Percentiles rank a stretch among this genome's conserved stretches.
phyloP scores from a whole-genome alignment of 2,113 vertebrate species.

The Ceyx melanurus region DNA sequence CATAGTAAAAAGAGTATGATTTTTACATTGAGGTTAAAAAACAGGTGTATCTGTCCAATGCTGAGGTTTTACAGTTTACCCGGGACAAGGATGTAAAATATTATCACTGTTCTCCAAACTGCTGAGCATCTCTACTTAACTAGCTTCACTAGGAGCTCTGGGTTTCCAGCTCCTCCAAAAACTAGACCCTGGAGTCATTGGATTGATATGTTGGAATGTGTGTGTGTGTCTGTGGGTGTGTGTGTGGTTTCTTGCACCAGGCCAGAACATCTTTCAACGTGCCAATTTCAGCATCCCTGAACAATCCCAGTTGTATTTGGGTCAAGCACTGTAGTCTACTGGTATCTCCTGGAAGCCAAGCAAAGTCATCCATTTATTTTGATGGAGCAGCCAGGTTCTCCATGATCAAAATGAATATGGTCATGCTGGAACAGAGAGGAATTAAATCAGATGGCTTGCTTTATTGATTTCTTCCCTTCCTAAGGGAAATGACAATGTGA shows the following conservation, averaged over 20 bases:
- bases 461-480: neutral
- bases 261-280: neutral
- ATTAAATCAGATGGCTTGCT: neutral
- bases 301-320: neutral
- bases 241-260: rapidly evolving
- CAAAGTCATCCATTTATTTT: neutral
- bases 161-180: neutral
- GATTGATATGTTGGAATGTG: neutral
- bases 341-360: neutral
- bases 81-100: neutral
- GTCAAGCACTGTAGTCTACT: neutral
- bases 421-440: neutral
- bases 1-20: neutral
- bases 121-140: rapidly evolving
- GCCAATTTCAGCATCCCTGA: neutral
- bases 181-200: neutral
- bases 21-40: neutral
- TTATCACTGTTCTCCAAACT: neutral
- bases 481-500: neutral
- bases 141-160: neutral
- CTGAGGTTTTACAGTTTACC: neutral
- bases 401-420: neutral
- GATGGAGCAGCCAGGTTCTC: neutral
- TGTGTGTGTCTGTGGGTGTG: neutral
- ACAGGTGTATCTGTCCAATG: neutral